Conservation (phyloP, 2,888 invertebrate species). For the Euplexia lucipara region DNA sequence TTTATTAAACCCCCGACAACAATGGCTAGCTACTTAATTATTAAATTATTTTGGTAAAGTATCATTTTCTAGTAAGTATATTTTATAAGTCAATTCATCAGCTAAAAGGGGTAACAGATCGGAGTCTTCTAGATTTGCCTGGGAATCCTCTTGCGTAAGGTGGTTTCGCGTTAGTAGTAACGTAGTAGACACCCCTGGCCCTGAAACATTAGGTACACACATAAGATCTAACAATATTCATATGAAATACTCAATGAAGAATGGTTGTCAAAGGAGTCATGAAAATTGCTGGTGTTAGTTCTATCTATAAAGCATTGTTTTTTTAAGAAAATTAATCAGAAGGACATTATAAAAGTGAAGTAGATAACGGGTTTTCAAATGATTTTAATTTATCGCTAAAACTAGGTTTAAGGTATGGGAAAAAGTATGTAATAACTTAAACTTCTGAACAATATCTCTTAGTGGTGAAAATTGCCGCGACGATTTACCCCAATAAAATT, state of each 20-base stretch:
- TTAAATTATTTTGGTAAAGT: slow-evolving; percentile 57
- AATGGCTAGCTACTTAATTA: slow-evolving; percentile 44
- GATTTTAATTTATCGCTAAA: too few relatives aligned
- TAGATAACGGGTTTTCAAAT: too few relatives aligned
- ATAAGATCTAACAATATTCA: background rate
- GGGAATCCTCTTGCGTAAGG: slow-evolving; percentile 97
- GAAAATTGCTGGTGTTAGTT: background rate
- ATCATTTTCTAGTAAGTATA: slow-evolving; percentile 24
- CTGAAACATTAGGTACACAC: slow-evolving; percentile 84
- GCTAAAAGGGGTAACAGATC: slow-evolving; percentile 81
- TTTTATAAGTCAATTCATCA: slow-evolving; percentile 67
- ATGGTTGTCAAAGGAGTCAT: background rate
- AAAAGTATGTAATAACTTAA: background rate
- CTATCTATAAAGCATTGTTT: background rate
- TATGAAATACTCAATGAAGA: background rate
- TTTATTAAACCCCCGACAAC: slow-evolving; percentile 39
- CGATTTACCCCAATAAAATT: slow-evolving; percentile 42
- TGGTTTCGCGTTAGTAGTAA: slow-evolving; percentile 95
- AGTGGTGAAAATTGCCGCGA: slow-evolving; percentile 26
- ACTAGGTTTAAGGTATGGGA: too few relatives aligned
- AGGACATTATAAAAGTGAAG: background rate
- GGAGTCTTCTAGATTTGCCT: slow-evolving; percentile 89
- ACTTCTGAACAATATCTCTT: slow-evolving; percentile 29
- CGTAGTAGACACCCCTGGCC: slow-evolving; percentile 96
- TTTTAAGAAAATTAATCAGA: background rate